Evolutionary conservation across 2,888 invertebrate genomes (phyloP).

Genomic region (Hedychridium roseum): DNA sequence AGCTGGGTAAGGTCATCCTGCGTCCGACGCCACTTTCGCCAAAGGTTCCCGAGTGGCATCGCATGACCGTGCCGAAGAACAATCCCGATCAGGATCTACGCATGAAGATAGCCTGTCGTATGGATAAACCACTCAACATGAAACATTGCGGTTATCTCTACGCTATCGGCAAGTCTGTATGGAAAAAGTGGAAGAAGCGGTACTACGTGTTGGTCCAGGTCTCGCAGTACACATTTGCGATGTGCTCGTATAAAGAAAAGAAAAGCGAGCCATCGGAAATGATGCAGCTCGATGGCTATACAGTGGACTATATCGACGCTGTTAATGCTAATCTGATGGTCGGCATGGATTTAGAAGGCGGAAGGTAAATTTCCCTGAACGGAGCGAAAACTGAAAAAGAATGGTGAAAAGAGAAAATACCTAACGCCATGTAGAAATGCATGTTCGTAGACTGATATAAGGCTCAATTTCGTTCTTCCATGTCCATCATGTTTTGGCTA

Average conservation of each 20-base stretch:
- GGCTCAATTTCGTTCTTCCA: background rate
- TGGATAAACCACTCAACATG: slow-evolving; percentile 99
- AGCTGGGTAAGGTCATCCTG: slow-evolving; percentile 91
- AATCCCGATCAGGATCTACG: slow-evolving; percentile 93
- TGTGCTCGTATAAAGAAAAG: slow-evolving; percentile 99
- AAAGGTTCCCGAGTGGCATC: slow-evolving; percentile 98
- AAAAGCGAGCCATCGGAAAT: slow-evolving; percentile 99
- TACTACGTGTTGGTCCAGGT: slow-evolving; percentile 99
- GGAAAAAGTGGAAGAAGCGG: slow-evolving; percentile 99
- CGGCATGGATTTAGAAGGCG: slow-evolving; percentile 74
- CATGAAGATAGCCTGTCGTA: slow-evolving; percentile 96
- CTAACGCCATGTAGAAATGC: slow-evolving; percentile 23
- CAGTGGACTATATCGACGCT: slow-evolving; percentile 98
- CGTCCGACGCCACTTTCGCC: slow-evolving; percentile 88
- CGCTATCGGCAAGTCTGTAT: slow-evolving; percentile 94
- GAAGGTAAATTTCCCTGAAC: slow-evolving; percentile 53
- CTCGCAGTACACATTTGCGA: slow-evolving; percentile 99
- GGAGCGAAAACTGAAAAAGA: no score
- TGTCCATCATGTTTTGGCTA: background rate
- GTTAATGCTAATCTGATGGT: slow-evolving; percentile 91
- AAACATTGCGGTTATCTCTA: slow-evolving; percentile 97
- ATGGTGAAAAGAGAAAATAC: no score
- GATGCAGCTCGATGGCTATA: slow-evolving; percentile 99
- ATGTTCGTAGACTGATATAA: slow-evolving; percentile 9
- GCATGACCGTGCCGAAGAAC: slow-evolving; percentile 95